Conservation (phyloP, 2,888 invertebrate genomes). For the Magallana nippona region DNA sequence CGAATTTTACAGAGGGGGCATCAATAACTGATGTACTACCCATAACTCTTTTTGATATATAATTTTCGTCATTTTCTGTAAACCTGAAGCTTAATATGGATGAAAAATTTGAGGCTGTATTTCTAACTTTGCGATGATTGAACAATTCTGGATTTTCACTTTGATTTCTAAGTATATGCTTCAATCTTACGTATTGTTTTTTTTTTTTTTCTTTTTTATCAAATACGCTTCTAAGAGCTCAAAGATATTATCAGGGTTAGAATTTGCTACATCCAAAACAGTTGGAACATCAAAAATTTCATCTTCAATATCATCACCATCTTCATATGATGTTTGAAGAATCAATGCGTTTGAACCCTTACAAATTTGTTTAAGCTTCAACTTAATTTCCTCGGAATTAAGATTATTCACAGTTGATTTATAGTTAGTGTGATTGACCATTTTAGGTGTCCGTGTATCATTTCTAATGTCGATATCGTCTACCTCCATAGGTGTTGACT, state of each 20-base stretch:
- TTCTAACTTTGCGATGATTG: constrained; percentile 36
- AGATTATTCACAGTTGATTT: background rate
- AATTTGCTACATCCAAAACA: background rate
- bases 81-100: constrained; percentile 5
- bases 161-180: constrained; percentile 13
- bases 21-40: background rate
- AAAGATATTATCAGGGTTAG: background rate
- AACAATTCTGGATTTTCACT: constrained; percentile 35
- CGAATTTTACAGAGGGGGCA: too few relatives aligned
- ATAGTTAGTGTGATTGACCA: background rate
- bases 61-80: constrained; percentile 35
- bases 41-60: constrained; percentile 24
- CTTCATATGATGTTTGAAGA: background rate
- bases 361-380: background rate
- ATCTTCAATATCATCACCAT: background rate
- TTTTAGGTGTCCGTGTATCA: background rate
- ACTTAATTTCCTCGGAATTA: background rate
- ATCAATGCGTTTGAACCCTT: background rate
- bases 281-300: background rate
- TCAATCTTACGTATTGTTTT: constrained; percentile 30
- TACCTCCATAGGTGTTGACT: background rate
- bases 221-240: background rate
- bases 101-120: constrained; percentile 38
- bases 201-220: too few relatives aligned
- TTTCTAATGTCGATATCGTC: background rate